These are phyloP conservation scores for Porites divaricata DNA, from an alignment of 92 coral and sea anemone species.

Conservation along the genomic window DNA sequence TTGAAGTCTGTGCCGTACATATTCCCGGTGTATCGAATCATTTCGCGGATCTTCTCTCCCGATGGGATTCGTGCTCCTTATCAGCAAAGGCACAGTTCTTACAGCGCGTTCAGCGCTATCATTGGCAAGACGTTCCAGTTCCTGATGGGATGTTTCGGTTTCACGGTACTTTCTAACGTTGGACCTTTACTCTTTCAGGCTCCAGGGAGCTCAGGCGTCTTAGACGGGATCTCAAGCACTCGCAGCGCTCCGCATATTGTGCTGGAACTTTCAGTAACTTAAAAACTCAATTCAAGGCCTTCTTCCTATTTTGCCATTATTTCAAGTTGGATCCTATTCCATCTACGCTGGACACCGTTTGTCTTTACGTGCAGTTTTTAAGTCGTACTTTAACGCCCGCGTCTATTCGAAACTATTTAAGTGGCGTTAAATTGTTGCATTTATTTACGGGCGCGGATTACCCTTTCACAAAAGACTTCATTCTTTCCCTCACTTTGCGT, in stretches of 20 bases:
- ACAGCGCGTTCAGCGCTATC: neutral
- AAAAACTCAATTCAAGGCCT: constrained; percentile 25
- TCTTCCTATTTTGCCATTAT: constrained; percentile 20
- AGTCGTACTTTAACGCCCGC: no score
- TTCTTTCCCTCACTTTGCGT: neutral
- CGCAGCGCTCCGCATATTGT: constrained; percentile 37
- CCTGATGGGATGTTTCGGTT: constrained; percentile 1
- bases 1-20: neutral
- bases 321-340: constrained; percentile 4
- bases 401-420: no score
- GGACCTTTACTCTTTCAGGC: constrained; percentile 1
- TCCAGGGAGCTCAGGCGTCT: neutral
- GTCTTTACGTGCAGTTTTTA: no score
- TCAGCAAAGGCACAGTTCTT: neutral
- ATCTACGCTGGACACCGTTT: neutral
- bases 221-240: constrained; percentile 16
- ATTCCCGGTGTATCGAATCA: neutral
- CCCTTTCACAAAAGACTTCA: no score
- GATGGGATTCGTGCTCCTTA: neutral
- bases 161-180: neutral
- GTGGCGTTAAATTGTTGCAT: no score
- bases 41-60: neutral
- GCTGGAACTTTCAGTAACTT: neutral
- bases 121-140: neutral
- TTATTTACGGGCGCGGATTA: no score